phyloP scores from a whole-genome alignment of 2,888 invertebrate genomes.

The Timema podura region DNA sequence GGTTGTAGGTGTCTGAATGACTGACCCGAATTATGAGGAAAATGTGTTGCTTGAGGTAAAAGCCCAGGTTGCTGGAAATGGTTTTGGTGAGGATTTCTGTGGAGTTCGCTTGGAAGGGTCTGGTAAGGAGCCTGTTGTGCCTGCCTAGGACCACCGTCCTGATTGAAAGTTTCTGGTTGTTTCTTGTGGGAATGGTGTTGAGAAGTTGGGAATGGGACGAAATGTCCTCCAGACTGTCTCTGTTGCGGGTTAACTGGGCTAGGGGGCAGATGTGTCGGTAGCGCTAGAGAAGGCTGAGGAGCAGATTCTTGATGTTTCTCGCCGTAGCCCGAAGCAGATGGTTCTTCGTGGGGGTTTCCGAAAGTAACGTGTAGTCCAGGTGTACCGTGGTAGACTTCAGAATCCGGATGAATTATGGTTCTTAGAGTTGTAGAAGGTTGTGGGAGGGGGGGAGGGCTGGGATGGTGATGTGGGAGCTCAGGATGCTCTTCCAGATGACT shows the following conservation, averaged over 20 bases:
- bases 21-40: conserved; percentile 47
- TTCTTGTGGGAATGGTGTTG: conserved; percentile 12
- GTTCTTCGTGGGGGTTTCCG: conserved; percentile 53
- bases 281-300: conserved; percentile 58
- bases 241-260: conserved; percentile 37
- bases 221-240: conserved; percentile 21
- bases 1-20: conserved; percentile 36
- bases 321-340: background rate
- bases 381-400: conserved; percentile 71
- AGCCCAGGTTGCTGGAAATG: conserved; percentile 46
- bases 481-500: conserved; percentile 54
- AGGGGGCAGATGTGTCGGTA: conserved; percentile 38
- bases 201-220: background rate
- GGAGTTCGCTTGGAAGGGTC: conserved; percentile 35
- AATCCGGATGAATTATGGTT: conserved; percentile 82
- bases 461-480: conserved; percentile 21
- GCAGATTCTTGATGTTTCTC: conserved; percentile 45
- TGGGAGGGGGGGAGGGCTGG: conserved; percentile 44
- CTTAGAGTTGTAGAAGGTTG: conserved; percentile 73
- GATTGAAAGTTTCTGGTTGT: conserved; percentile 32
- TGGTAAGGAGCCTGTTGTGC: conserved; percentile 52
- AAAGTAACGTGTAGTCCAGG: conserved; percentile 79
- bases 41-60: conserved; percentile 40
- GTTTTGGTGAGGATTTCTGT: conserved; percentile 39
- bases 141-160: conserved; percentile 39